Evolutionary conservation across 2,888 invertebrate species (phyloP).

Genomic region (Philereme vetulata): DNA sequence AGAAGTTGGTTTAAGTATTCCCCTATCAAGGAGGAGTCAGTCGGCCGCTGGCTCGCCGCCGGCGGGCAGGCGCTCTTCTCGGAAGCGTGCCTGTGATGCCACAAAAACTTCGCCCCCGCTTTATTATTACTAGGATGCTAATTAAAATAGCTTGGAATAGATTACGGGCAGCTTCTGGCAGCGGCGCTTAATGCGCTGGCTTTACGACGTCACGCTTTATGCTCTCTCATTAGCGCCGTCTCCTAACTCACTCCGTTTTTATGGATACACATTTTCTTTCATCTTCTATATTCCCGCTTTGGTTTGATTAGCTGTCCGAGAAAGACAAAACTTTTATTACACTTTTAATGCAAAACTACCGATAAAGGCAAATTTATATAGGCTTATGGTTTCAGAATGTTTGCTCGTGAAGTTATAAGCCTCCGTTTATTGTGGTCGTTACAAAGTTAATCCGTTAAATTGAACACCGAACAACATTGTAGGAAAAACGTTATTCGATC

Average conservation of each 20-base stretch:
- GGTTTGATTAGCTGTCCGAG: constrained; percentile 50
- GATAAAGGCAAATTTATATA: constrained; percentile 36
- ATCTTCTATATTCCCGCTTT: constrained; percentile 49
- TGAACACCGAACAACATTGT: constrained; percentile 32
- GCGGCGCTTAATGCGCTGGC: constrained; percentile 76
- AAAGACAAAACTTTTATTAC: constrained; percentile 34
- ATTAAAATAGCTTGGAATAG: constrained; percentile 82
- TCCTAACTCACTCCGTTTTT: constrained; percentile 68
- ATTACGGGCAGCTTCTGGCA: constrained; percentile 79
- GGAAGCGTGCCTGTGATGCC: constrained; percentile 68
- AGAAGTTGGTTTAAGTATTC: constrained; percentile 73
- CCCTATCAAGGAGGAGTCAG: constrained; percentile 51
- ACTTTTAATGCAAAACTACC: constrained; percentile 37
- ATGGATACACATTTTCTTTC: constrained; percentile 63
- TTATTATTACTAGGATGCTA: constrained; percentile 79
- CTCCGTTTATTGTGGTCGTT: constrained; percentile 39
- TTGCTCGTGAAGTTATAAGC: constrained; percentile 34
- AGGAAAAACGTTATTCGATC: constrained; percentile 33
- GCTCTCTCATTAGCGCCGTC: constrained; percentile 78
- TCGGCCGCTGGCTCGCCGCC: constrained; percentile 39
- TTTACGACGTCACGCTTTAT: constrained; percentile 82
- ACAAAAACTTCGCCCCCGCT: constrained; percentile 77
- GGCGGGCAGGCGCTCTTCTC: constrained; percentile 53
- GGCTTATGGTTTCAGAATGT: constrained; percentile 34
- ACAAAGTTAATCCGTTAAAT: constrained; percentile 38